Evolutionary conservation across 2,113 vertebrate species (phyloP).

Genomic region (Bujurquina vittata): DNA sequence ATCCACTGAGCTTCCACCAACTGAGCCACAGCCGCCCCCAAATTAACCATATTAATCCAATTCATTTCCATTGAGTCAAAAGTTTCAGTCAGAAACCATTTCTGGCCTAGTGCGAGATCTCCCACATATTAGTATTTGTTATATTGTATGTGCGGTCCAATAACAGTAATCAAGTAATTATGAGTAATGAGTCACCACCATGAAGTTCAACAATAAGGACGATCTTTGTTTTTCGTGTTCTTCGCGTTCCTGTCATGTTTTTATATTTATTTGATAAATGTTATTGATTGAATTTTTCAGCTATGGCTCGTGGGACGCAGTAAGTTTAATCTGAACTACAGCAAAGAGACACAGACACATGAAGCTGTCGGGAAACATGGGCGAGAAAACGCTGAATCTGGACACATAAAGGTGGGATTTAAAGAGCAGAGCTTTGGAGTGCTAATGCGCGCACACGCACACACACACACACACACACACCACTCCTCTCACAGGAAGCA

Average conservation of each 20-base stretch:
- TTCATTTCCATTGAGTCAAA: no score
- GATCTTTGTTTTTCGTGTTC: background rate
- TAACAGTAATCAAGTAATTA: background rate
- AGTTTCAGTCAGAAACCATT: no score
- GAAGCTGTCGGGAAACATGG: background rate
- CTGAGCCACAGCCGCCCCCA: no score
- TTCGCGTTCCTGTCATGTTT: background rate
- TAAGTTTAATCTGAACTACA: background rate
- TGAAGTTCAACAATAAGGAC: background rate
- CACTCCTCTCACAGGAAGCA: constrained; percentile 37
- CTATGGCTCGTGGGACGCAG: no score
- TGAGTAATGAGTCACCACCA: background rate
- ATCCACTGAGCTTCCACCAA: no score
- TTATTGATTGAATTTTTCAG: background rate
- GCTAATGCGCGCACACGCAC: background rate
- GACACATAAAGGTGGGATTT: background rate
- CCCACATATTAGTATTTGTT: no score
- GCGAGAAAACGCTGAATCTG: background rate
- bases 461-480: background rate
- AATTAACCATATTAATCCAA: no score
- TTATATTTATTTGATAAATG: background rate
- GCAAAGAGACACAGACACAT: background rate
- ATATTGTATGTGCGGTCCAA: no score
- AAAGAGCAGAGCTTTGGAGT: background rate
- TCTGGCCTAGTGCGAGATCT: no score